phyloP scores from a whole-genome alignment of 2,113 vertebrate genomes.

The Laterallus jamaicensis region DNA sequence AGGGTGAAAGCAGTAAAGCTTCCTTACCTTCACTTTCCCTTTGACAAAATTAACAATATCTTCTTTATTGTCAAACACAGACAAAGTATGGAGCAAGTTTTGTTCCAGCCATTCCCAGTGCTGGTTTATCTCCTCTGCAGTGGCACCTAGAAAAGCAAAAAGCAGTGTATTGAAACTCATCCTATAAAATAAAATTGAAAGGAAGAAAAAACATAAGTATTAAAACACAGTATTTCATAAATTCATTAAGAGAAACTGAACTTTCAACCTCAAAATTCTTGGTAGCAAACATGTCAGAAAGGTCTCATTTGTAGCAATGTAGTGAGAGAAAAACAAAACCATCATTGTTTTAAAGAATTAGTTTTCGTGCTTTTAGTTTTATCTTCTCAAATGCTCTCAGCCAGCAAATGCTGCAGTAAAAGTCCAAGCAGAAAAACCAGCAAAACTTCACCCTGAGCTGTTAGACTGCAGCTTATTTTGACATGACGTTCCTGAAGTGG shows the following conservation, averaged over 20 bases:
- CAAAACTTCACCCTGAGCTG: neutral
- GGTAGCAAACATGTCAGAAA: neutral
- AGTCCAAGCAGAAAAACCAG: neutral
- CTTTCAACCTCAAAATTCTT: slow-evolving; percentile 5
- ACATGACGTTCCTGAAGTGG: fast-evolving
- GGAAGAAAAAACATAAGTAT: neutral
- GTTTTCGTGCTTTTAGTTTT: slow-evolving; percentile 18
- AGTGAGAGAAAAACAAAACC: slow-evolving; percentile 21
- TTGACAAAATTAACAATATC: slow-evolving; percentile 91
- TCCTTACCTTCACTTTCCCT: slow-evolving; percentile 94
- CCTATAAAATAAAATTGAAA: neutral
- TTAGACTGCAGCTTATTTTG: slow-evolving; percentile 1
- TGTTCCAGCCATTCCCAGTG: slow-evolving; percentile 97
- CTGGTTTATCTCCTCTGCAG: slow-evolving; percentile 88
- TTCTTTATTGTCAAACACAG: slow-evolving; percentile 97
- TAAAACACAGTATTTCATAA: neutral
- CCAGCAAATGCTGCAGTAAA: neutral
- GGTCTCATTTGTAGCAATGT: neutral
- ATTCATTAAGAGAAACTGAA: neutral
- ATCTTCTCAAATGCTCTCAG: neutral
- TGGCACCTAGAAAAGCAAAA: slow-evolving; percentile 80
- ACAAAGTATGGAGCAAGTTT: slow-evolving; percentile 92
- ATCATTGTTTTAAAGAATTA: neutral
- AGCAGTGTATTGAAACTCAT: neutral
- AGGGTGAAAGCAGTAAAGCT: neutral